Percentiles rank a stretch among this genome's conserved stretches.
Conservation (phyloP, 2,888 invertebrate species). For the Caenorhabditis plicata region DNA sequence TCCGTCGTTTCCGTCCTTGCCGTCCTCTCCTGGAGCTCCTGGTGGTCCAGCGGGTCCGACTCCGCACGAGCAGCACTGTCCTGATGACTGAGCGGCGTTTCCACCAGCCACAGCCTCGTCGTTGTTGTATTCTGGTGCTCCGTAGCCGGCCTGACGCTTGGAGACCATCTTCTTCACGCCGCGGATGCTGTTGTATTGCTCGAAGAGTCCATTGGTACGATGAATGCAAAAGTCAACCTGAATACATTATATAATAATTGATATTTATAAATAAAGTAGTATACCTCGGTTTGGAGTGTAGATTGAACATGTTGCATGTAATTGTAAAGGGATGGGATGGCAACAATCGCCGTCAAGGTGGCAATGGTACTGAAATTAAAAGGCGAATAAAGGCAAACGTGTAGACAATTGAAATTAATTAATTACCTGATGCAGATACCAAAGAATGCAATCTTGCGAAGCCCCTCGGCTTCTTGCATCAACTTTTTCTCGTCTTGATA, state of each 20-base stretch:
- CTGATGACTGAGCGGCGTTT: constrained; percentile 5
- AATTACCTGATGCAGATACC: constrained; percentile 55
- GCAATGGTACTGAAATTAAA: constrained; percentile 63
- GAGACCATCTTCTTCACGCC: constrained; percentile 44
- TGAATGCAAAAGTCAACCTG: constrained; percentile 57
- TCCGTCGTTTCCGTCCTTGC: constrained; percentile 50
- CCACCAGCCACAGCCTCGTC: constrained; percentile 30
- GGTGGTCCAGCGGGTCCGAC: constrained; percentile 49
- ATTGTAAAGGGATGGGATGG: constrained; percentile 63
- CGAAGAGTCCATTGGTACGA: constrained; percentile 52
- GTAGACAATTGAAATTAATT: no score
- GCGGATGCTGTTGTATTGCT: constrained; percentile 51
- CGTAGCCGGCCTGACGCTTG: constrained; percentile 53
- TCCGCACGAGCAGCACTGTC: constrained; percentile 57
- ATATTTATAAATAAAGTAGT: neutral
- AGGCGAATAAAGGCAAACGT: no score
- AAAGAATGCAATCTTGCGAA: constrained; percentile 52
- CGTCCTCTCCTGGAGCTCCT: constrained; percentile 56
- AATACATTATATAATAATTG: neutral
- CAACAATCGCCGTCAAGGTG: constrained; percentile 58
- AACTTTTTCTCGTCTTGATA: constrained; percentile 44
- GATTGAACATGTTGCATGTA: constrained; percentile 64
- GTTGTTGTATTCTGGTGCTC: constrained; percentile 24
- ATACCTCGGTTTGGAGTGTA: constrained; percentile 58
- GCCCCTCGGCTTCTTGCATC: constrained; percentile 48